Evolutionary conservation across 2,113 vertebrate genomes (phyloP).

Genomic region (Zapus hudsonius): DNA sequence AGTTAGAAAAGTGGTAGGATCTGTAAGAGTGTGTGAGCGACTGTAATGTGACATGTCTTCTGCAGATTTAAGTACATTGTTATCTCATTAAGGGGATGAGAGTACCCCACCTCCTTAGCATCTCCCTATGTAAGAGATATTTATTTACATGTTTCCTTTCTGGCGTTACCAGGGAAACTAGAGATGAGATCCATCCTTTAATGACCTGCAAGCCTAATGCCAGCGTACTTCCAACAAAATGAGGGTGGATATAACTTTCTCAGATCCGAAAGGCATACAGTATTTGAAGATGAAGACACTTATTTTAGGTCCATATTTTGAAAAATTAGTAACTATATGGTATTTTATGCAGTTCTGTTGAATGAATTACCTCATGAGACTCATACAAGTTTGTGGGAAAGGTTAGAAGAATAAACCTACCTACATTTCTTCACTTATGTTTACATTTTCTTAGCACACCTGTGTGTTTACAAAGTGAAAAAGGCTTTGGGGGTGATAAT

Average conservation of each 20-base stretch:
- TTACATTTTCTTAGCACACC: background rate
- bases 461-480: background rate
- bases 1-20: too few species aligned
- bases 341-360: background rate
- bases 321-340: background rate
- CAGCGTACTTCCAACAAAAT: too few species aligned
- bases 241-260: background rate
- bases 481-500: background rate
- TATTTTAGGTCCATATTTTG: background rate
- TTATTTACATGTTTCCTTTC: too few species aligned
- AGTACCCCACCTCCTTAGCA: too few species aligned
- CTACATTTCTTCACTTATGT: background rate
- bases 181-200: too few species aligned
- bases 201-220: too few species aligned
- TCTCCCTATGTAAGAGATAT: too few species aligned
- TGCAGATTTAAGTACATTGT: too few species aligned
- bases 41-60: too few species aligned
- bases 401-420: background rate
- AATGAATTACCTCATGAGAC: background rate
- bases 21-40: too few species aligned
- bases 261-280: background rate
- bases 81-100: too few species aligned
- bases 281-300: slow-evolving; percentile 3
- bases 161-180: too few species aligned
- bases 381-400: background rate